phyloP scores from a whole-genome alignment of 2,113 vertebrate species.

The Takifugu bimaculatus region DNA sequence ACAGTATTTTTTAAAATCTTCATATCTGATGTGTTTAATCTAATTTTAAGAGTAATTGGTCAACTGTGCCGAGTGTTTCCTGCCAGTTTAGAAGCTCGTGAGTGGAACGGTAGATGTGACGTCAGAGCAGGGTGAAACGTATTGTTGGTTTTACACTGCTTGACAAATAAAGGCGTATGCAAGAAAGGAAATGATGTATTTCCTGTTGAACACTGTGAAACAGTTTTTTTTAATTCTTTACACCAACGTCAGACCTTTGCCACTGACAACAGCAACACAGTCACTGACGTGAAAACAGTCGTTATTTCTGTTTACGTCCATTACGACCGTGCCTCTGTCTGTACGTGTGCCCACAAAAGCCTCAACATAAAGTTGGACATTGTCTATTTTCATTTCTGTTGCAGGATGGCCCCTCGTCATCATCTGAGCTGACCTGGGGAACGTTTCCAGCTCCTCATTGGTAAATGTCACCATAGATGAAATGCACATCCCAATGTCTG shows the following conservation, averaged over 20 bases:
- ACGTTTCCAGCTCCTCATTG: no score
- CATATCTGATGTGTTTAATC: no score
- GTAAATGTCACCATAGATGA: no score
- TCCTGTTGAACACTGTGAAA: not conserved
- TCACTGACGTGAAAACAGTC: not conserved
- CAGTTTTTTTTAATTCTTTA: not conserved
- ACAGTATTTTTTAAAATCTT: not conserved
- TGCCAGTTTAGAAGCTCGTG: not conserved
- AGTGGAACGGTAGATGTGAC: not conserved
- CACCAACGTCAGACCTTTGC: not conserved
- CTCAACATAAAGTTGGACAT: not conserved
- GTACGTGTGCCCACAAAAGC: no score
- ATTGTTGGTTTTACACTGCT: not conserved
- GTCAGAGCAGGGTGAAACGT: fast-evolving
- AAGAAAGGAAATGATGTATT: conserved; percentile 39
- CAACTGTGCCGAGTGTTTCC: conserved; percentile 7
- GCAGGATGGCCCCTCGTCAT: no score
- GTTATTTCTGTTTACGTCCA: no score
- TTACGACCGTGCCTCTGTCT: no score
- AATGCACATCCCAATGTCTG: conserved; percentile 3
- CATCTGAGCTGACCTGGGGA: no score
- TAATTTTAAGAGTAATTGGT: no score
- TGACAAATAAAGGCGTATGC: not conserved
- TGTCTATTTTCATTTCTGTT: not conserved
- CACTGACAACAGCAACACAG: not conserved